Conservation (phyloP, 2,113 vertebrate species). For the Dicerorhinus sumatrensis region DNA sequence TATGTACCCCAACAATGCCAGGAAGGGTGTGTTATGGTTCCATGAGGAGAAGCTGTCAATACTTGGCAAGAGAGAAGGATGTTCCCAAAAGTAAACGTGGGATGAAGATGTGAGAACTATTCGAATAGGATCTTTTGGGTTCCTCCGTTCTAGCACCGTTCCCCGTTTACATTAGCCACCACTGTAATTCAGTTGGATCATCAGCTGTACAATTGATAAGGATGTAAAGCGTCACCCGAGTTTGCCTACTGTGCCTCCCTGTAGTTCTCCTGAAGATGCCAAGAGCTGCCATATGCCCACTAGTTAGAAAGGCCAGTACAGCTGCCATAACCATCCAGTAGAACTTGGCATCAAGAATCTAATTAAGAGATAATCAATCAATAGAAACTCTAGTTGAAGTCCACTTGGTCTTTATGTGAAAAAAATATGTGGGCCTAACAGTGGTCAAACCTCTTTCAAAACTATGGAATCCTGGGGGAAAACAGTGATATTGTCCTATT, state of each 20-base stretch:
- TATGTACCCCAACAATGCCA: not conserved
- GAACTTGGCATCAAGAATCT: not conserved
- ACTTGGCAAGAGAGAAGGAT: not conserved
- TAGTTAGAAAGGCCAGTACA: not conserved
- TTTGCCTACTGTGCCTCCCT: not conserved
- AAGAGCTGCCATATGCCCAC: not conserved
- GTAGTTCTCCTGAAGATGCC: not conserved
- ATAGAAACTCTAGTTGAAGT: not conserved
- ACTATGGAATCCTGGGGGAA: not conserved
- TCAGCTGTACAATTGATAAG: not conserved
- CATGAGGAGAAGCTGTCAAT: not conserved
- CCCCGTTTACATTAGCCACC: not conserved
- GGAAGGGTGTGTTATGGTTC: not conserved
- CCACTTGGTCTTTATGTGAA: not conserved
- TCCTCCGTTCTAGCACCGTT: not conserved
- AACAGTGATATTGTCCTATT: not conserved
- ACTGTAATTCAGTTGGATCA: not conserved
- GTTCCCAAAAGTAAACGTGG: not conserved
- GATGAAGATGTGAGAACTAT: not conserved
- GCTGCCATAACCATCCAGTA: not conserved
- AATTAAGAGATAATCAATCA: conserved; percentile 34
- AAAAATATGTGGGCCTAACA: not conserved
- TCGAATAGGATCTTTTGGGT: not conserved
- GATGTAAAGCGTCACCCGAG: not conserved
- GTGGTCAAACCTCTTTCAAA: not conserved